Percentiles rank a stretch among this genome's conserved stretches.
phyloP scores from a whole-genome alignment of 2,888 invertebrate species.

The Entomobrya proxima region DNA sequence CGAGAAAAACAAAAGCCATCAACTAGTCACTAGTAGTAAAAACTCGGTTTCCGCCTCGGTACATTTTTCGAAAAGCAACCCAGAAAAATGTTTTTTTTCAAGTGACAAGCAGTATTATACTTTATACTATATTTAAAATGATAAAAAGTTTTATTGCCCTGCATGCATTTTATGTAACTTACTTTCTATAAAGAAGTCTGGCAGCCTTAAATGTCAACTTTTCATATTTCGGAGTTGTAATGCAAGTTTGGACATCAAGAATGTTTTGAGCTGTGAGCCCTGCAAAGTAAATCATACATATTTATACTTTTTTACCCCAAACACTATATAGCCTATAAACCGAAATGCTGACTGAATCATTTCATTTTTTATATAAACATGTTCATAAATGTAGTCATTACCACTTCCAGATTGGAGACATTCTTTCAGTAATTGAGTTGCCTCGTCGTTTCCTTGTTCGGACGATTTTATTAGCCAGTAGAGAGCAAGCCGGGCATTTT shows the following conservation, averaged over 20 bases:
- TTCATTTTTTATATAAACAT: neutral
- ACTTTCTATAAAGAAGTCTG: constrained; percentile 90
- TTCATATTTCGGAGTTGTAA: constrained; percentile 90
- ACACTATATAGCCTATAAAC: neutral
- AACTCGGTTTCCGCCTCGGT: too few species aligned
- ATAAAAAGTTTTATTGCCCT: neutral
- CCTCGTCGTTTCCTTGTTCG: constrained; percentile 92
- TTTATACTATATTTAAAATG: neutral
- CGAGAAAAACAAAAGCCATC: neutral
- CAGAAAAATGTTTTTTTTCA: too few species aligned
- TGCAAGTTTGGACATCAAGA: constrained; percentile 86
- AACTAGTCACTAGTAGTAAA: too few species aligned
- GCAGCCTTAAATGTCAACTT: constrained; percentile 92
- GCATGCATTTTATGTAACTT: constrained; percentile 64
- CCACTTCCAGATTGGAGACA: constrained; percentile 84
- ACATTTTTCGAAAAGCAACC: too few species aligned
- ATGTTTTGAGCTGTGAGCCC: constrained; percentile 87
- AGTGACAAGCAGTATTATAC: too few species aligned
- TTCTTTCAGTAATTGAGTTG: constrained; percentile 86
- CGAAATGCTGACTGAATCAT: too few species aligned
- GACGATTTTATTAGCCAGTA: constrained; percentile 96
- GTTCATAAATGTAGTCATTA: constrained; percentile 57
- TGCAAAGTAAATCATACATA: constrained; percentile 56
- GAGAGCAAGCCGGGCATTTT: constrained; percentile 88
- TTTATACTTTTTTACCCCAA: neutral